These are phyloP conservation scores for Hemithea aestivaria DNA, from an alignment of 2,888 invertebrate species.

Conservation along the genomic window DNA sequence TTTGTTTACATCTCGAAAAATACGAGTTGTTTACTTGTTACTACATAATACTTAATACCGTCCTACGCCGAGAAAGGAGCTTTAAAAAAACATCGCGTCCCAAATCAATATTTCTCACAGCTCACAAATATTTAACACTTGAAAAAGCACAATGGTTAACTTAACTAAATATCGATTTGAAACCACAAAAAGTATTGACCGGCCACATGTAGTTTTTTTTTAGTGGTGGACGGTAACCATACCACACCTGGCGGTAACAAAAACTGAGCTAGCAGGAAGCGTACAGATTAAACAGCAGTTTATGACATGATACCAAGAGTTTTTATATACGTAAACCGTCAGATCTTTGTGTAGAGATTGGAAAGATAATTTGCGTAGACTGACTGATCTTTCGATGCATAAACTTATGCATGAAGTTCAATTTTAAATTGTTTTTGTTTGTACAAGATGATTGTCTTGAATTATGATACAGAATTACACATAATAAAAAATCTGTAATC, in stretches of 20 bases:
- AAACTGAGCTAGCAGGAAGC: slow-evolving; percentile 21
- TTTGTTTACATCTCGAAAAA: too few relatives aligned
- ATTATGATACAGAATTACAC: too few relatives aligned
- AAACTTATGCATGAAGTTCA: too few relatives aligned
- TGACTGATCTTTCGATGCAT: too few relatives aligned
- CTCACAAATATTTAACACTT: slow-evolving; percentile 13
- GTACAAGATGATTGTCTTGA: too few relatives aligned
- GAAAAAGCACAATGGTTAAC: slow-evolving; percentile 7
- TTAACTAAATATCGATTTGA: slow-evolving; percentile 16
- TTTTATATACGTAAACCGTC: neutral
- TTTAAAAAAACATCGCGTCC: too few relatives aligned
- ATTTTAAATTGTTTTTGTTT: too few relatives aligned
- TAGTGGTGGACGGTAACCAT: slow-evolving; percentile 2
- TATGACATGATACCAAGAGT: slow-evolving; percentile 1
- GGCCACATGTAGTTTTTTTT: neutral
- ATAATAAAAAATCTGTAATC: too few relatives aligned
- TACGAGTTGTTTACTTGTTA: too few relatives aligned
- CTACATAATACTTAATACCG: too few relatives aligned
- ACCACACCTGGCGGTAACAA: slow-evolving; percentile 32
- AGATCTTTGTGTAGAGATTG: neutral
- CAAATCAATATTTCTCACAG: slow-evolving; percentile 10
- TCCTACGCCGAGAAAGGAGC: too few relatives aligned
- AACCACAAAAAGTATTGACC: slow-evolving; percentile 15
- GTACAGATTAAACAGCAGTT: slow-evolving; percentile 5
- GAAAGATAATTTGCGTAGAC: too few relatives aligned